phyloP scores from a whole-genome alignment of 2,797 vertebrate species.

The Apodemus agrarius region DNA sequence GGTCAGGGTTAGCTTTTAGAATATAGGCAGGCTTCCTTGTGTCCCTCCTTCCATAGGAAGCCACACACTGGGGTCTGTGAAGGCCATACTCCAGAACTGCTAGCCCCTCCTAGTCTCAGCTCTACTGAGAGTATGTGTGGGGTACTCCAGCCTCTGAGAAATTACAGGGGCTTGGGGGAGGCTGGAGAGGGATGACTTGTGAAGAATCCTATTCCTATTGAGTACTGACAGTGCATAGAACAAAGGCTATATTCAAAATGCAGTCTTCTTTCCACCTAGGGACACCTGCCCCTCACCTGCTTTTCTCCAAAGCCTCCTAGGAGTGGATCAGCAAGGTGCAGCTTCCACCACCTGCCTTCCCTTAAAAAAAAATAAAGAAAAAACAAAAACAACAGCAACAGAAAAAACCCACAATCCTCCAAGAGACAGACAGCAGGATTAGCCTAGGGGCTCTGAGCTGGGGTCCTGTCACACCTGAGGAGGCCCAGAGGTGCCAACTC shows the following conservation, averaged over 20 bases:
- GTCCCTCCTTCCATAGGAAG: background rate
- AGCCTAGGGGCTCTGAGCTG: slow-evolving; percentile 80
- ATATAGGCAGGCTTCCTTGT: fast-evolving
- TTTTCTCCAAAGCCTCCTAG: background rate
- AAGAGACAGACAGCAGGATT: slow-evolving; percentile 68
- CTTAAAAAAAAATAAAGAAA: background rate
- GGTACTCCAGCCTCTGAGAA: background rate
- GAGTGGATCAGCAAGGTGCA: background rate
- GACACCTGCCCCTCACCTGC: background rate
- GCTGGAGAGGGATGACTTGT: background rate
- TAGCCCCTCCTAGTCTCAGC: background rate
- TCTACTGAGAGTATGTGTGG: background rate
- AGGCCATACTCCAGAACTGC: background rate
- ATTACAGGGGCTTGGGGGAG: background rate
- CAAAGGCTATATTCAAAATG: background rate
- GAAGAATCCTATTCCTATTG: background rate
- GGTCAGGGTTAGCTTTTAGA: background rate
- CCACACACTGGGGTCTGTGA: too few relatives aligned
- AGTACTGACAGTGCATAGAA: background rate
- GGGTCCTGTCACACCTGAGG: slow-evolving; percentile 92
- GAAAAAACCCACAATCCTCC: background rate
- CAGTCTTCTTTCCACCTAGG: background rate
- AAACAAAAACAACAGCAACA: background rate
- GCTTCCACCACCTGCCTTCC: background rate
- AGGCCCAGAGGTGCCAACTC: slow-evolving; percentile 95